phyloP scores from a whole-genome alignment of 1,140 invertebrate genomes.

The Drosophila quadrilineata region DNA sequence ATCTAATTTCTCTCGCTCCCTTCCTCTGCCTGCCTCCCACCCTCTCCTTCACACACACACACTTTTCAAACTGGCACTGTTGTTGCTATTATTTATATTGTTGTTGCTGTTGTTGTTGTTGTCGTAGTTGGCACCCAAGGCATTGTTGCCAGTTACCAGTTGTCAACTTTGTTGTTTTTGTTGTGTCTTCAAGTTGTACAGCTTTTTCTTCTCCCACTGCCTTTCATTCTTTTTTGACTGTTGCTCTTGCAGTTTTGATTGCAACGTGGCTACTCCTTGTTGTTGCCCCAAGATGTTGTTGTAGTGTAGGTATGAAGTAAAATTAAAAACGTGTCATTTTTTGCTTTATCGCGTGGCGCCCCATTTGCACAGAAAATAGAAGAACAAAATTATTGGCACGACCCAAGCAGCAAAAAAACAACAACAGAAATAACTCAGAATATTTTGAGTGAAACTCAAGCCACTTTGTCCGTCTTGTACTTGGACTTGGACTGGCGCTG shows the following conservation, averaged over 20 bases:
- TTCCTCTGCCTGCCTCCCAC: conserved; percentile 35
- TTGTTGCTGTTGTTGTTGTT: conserved; percentile 32
- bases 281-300: conserved; percentile 26
- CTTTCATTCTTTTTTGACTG: conserved; percentile 39
- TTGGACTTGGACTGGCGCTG: background rate
- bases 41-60: too few relatives aligned
- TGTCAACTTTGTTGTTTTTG: conserved; percentile 44
- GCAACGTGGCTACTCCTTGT: conserved; percentile 29
- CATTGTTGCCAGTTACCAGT: conserved; percentile 42
- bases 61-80: too few relatives aligned
- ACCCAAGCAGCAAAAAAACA: conserved; percentile 33
- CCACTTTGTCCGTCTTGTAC: conserved; percentile 48
- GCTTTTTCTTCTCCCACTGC: too few relatives aligned
- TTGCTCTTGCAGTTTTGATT: conserved; percentile 49
- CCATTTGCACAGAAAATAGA: conserved; percentile 27
- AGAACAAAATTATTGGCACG: conserved; percentile 56
- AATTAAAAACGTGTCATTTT: conserved; percentile 80
- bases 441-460: conserved; percentile 55
- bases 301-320: conserved; percentile 78
- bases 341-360: conserved; percentile 71
- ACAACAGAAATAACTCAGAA: conserved; percentile 13
- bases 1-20: conserved; percentile 74
- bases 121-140: conserved; percentile 41
- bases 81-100: conserved; percentile 14
- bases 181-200: too few relatives aligned